Base-by-base conservation (phyloP, 2,888 invertebrate species). In the Synanthedon formicaeformis region DNA sequence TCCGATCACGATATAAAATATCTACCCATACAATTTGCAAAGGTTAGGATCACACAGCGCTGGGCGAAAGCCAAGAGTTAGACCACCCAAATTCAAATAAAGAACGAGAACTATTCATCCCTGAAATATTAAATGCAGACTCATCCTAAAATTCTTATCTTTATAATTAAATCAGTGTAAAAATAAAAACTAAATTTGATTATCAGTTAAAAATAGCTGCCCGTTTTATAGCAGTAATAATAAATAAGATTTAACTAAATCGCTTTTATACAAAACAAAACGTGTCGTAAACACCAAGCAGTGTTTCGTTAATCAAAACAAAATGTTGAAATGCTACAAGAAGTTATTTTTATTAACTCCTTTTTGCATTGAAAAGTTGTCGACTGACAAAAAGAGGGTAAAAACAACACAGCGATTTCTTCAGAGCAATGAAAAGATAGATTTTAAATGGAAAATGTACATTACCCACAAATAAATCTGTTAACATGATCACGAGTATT, bases 51-150 rank as follows among this genome's bases (percentile, higher is more conserved):
- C 27, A 34, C 27, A 34, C 27, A 8, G 27, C 27, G 27, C 27
- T 34, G 27, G 27, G 27, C 27, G 27, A 6, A 34, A 34, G 27
- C 27, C 27, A 34, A 34, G 2, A 34, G 27, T 34, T 62, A 58
- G 64, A 71, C 67, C 70, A 69, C 67, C 62, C 66, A 65, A 60
- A 62, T 54, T 63, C 66, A 69, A 62, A 66, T 64, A 61, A 55
- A 59, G 53, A 58, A 58, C 57, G 27, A 34, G 27, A 34, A 34
- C 27, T 34, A 34, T 34, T 34, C 27, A 34, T 8, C 27, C 2
- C 27, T 34, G 27, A 34, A 34, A 34, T 34, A 34, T 34, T 8
- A 34, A 34, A 34, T 34, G 27, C 27, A 34, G 27, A 1, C 27
- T 34, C 27, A 34, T 34, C 27, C 27, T 6, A 2, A n/a, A 34